Evolutionary conservation across 2,797 vertebrate genomes (phyloP).

Genomic region (Rhynchonycteris naso): DNA sequence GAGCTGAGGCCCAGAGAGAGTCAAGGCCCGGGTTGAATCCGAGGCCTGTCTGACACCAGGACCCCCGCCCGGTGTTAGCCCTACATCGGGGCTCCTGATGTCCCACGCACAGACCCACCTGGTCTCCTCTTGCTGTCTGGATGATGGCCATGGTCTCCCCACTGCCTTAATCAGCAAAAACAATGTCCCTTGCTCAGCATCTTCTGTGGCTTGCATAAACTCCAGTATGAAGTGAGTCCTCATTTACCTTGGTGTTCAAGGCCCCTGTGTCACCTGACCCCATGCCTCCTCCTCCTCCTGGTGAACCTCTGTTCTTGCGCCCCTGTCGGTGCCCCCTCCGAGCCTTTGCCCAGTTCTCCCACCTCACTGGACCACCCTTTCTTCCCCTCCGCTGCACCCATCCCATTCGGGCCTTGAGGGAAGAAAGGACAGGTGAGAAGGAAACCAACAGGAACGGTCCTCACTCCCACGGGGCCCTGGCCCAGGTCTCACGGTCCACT

Average conservation of each 20-base stretch:
- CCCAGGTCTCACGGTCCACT: not conserved
- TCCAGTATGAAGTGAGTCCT: not conserved
- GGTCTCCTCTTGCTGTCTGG: not conserved
- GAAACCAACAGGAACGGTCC: not conserved
- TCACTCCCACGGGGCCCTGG: not conserved
- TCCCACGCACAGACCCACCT: rapidly evolving
- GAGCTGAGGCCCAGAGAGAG: not conserved
- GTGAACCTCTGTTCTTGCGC: not conserved
- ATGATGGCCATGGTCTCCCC: rapidly evolving
- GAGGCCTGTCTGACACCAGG: not conserved
- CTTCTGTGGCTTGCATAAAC: not conserved
- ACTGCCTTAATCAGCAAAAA: not conserved
- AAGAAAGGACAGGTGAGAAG: not conserved
- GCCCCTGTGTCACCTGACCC: not conserved
- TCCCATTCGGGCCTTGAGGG: not conserved
- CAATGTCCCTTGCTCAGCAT: not conserved
- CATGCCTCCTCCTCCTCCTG: rapidly evolving
- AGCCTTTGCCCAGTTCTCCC: not conserved
- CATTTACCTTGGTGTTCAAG: not conserved
- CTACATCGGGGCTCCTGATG: rapidly evolving
- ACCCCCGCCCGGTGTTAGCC: not conserved
- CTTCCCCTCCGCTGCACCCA: not conserved
- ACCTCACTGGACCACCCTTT: not conserved
- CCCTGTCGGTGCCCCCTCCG: not conserved
- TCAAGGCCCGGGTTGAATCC: not conserved